Evolutionary conservation across 2,888 invertebrate species (phyloP).

Genomic region (Tetragonisca angustula): DNA sequence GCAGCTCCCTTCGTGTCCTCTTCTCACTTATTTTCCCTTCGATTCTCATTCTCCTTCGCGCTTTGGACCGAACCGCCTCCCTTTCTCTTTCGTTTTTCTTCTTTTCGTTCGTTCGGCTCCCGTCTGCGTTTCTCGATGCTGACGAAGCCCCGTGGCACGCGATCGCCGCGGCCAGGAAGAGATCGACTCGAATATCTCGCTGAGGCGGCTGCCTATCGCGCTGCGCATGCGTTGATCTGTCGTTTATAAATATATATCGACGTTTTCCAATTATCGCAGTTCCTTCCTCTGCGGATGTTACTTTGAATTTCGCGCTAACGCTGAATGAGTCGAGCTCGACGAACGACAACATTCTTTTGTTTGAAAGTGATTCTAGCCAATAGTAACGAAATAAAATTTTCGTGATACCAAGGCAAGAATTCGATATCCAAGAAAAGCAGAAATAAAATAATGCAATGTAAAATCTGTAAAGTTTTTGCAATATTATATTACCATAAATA

Average conservation of each 20-base stretch:
- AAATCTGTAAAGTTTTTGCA: no score
- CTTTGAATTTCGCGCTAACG: no score
- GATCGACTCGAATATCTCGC: conserved; percentile 45
- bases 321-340: no score
- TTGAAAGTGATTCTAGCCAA: no score
- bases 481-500: no score
- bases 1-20: conserved; percentile 21
- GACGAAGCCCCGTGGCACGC: conserved; percentile 68
- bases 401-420: no score
- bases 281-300: no score
- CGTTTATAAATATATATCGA: neutral
- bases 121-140: conserved; percentile 68
- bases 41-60: neutral
- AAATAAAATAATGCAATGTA: no score
- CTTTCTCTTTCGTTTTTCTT: neutral
- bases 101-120: conserved; percentile 45
- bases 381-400: no score
- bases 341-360: no score
- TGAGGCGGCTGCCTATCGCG: conserved; percentile 25
- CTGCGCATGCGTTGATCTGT: no score
- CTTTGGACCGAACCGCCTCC: neutral
- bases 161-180: conserved; percentile 64
- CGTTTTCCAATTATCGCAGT: neutral
- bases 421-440: no score
- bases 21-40: conserved; percentile 19